These are phyloP conservation scores for Cervus canadensis DNA, from an alignment of 2,113 vertebrate species.

Conservation along the genomic window DNA sequence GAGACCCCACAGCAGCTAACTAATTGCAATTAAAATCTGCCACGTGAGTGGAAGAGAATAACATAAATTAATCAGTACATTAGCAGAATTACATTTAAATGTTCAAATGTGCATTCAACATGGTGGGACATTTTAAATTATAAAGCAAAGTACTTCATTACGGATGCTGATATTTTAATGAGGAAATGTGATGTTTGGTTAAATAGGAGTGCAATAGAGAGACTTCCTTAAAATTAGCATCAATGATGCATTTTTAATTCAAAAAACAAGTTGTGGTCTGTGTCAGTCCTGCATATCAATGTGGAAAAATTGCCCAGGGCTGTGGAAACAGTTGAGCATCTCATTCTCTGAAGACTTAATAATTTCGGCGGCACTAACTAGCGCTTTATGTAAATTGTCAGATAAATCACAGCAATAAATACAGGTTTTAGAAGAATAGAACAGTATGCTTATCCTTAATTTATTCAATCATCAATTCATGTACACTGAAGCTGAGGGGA, in stretches of 20 bases:
- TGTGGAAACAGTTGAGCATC: constrained; percentile 74
- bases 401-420: constrained; percentile 80
- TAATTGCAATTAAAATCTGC: constrained; percentile 77
- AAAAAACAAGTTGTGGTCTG: constrained; percentile 68
- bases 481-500: constrained; percentile 42
- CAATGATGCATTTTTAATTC: constrained; percentile 63
- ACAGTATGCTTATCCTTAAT: constrained; percentile 74
- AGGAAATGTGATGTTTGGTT: constrained; percentile 68
- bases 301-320: constrained; percentile 72
- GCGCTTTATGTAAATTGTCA: constrained; percentile 74
- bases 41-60: constrained; percentile 72
- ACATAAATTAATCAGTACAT: constrained; percentile 75
- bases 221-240: constrained; percentile 73
- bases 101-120: constrained; percentile 71
- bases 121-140: constrained; percentile 74
- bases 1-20: constrained; percentile 71
- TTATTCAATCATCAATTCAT: constrained; percentile 73
- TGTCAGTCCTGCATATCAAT: constrained; percentile 67
- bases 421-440: constrained; percentile 71
- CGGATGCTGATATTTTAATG: constrained; percentile 70
- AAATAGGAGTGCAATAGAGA: constrained; percentile 65
- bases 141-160: constrained; percentile 69
- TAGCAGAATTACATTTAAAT: constrained; percentile 75
- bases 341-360: constrained; percentile 79
- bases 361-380: constrained; percentile 78